A percentile compares a stretch with the other conserved stretches of the same genome.
phyloP scores from a whole-genome alignment of 35 echinoderm and acorn worm genomes.

The Anneissia japonica region DNA sequence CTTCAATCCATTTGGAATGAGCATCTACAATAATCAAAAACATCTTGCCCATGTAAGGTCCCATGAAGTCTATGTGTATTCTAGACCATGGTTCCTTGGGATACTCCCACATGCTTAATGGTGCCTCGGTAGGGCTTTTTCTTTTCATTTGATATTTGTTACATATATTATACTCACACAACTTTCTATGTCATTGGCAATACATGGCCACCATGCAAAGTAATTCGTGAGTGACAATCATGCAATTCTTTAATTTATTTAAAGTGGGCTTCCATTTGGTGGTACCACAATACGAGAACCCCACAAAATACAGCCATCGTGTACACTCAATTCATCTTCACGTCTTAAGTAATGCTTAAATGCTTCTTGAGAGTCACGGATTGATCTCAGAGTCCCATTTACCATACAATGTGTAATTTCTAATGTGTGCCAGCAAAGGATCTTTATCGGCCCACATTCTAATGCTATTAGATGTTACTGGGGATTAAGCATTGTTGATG shows the following conservation, averaged over 20 bases:
- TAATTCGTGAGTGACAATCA: constrained; percentile 1
- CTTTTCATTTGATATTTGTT: neutral
- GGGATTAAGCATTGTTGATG: neutral
- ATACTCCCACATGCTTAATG: constrained; percentile 52
- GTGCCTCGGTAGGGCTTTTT: constrained; percentile 7
- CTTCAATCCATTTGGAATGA: constrained; percentile 69
- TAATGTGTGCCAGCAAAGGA: neutral
- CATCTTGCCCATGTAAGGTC: constrained; percentile 50
- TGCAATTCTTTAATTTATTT: neutral
- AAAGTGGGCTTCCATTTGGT: neutral
- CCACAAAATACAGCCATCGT: neutral
- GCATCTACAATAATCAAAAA: constrained; percentile 64
- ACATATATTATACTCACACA: constrained; percentile 14
- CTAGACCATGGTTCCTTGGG: constrained; percentile 42
- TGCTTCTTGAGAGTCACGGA: too few species aligned
- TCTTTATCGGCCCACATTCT: constrained; percentile 12
- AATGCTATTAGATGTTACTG: neutral
- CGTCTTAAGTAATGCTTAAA: neutral
- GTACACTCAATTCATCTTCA: neutral
- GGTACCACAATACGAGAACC: too few species aligned
- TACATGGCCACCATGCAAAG: constrained; percentile 52
- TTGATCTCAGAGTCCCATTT: too few species aligned
- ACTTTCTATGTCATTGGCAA: constrained; percentile 39
- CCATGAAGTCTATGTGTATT: constrained; percentile 52
- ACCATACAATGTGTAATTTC: neutral